Percentiles rank a stretch among this genome's conserved stretches.
Conservation (phyloP, 2,797 vertebrate genomes). For the Poecilia picta region DNA sequence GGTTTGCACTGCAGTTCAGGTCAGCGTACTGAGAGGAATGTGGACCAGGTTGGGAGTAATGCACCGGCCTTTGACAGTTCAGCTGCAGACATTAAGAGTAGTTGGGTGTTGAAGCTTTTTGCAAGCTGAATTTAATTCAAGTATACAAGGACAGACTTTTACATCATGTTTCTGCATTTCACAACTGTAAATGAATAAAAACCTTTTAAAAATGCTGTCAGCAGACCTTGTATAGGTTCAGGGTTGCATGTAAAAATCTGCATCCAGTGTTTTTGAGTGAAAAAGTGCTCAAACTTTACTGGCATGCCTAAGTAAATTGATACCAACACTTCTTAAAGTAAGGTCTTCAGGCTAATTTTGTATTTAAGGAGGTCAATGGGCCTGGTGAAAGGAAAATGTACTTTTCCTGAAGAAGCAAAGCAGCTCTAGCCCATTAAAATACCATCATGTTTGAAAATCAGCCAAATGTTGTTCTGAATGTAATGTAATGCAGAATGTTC, state of each 20-base stretch:
- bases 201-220: neutral
- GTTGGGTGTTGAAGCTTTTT: neutral
- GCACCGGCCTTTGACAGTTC: constrained; percentile 30
- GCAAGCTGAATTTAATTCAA: neutral
- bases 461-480: neutral
- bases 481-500: neutral
- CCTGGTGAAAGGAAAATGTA: neutral
- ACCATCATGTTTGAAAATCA: neutral
- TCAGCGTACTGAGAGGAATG: constrained; percentile 36
- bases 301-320: no score
- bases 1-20: neutral
- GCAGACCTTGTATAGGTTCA: neutral
- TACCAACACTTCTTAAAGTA: neutral
- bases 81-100: neutral
- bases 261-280: neutral
- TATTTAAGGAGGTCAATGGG: neutral
- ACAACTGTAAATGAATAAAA: neutral
- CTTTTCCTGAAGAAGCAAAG: neutral
- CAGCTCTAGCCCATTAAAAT: neutral
- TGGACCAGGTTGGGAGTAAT: constrained; percentile 9
- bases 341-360: neutral
- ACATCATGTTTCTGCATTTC: neutral
- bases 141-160: neutral
- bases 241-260: neutral
- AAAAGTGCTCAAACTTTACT: neutral